Conservation (phyloP, 2,888 invertebrate genomes). For the Tinea trinotella region DNA sequence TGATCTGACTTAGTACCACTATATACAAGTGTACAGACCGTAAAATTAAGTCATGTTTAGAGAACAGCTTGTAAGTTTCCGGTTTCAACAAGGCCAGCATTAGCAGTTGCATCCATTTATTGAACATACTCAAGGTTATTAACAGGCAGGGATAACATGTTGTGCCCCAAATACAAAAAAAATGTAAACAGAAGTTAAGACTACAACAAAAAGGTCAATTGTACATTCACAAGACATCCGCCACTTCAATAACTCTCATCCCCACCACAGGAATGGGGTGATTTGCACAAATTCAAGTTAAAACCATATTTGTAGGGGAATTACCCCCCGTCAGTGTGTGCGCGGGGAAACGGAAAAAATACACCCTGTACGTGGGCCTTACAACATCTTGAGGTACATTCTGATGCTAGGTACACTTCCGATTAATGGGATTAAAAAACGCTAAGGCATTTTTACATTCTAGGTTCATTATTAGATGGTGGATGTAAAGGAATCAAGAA, state of each 20-base stretch:
- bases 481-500: too few species aligned
- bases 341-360: constrained; percentile 11
- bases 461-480: too few species aligned
- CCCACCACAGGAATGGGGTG: not conserved
- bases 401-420: not conserved
- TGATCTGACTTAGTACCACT: too few species aligned
- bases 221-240: not conserved
- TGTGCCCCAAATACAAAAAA: too few species aligned
- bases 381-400: constrained; percentile 1
- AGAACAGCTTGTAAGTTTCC: too few species aligned
- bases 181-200: not conserved
- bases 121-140: too few species aligned
- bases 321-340: not conserved
- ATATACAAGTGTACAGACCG: too few species aligned
- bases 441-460: too few species aligned
- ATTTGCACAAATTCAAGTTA: constrained; percentile 6
- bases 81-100: too few species aligned
- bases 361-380: constrained; percentile 3
- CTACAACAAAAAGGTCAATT: not conserved
- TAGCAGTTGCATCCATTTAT: too few species aligned
- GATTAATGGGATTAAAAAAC: not conserved
- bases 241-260: not conserved
- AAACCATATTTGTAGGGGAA: constrained; percentile 9
- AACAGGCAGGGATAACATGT: too few species aligned
- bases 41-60: too few species aligned